A percentile compares a stretch with the other conserved stretches of the same genome.
These are phyloP conservation scores for Arge pagana DNA, from an alignment of 2,888 invertebrate species.

Conservation along the genomic window DNA sequence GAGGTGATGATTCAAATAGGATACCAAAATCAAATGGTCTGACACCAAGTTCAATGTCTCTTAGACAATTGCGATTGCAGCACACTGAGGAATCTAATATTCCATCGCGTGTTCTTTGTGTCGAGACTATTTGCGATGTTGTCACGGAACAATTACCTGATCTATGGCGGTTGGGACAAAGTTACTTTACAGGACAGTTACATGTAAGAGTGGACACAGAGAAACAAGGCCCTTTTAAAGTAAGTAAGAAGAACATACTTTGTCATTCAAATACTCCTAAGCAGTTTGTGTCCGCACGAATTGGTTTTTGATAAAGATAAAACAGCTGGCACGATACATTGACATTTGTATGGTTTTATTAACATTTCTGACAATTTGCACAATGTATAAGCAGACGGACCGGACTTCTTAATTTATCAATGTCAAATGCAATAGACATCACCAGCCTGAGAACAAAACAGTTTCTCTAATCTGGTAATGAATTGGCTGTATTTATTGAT, in stretches of 20 bases:
- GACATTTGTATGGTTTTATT: background rate
- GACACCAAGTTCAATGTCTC: conserved; percentile 34
- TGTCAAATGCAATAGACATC: no score
- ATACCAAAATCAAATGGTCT: conserved; percentile 39
- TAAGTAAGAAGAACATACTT: conserved; percentile 42
- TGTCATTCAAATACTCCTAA: background rate
- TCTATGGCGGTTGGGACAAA: conserved; percentile 93
- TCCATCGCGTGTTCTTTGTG: conserved; percentile 75
- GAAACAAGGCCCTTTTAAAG: conserved; percentile 80
- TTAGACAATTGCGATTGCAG: conserved; percentile 41
- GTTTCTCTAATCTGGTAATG: background rate
- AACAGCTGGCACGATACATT: conserved; percentile 25
- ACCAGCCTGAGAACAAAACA: background rate
- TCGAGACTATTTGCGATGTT: conserved; percentile 78
- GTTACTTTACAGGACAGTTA: conserved; percentile 90
- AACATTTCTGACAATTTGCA: background rate
- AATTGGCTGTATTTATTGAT: conserved; percentile 7
- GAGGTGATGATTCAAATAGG: conserved; percentile 41
- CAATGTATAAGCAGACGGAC: background rate
- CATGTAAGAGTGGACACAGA: conserved; percentile 73
- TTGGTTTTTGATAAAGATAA: conserved; percentile 14
- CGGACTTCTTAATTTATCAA: no score
- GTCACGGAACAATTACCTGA: conserved; percentile 82
- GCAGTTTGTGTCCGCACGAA: no score
- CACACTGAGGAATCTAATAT: conserved; percentile 56